A percentile compares a stretch with the other conserved stretches of the same genome.
phyloP scores from a whole-genome alignment of 2,888 invertebrate genomes.

The Epirrita christyi region DNA sequence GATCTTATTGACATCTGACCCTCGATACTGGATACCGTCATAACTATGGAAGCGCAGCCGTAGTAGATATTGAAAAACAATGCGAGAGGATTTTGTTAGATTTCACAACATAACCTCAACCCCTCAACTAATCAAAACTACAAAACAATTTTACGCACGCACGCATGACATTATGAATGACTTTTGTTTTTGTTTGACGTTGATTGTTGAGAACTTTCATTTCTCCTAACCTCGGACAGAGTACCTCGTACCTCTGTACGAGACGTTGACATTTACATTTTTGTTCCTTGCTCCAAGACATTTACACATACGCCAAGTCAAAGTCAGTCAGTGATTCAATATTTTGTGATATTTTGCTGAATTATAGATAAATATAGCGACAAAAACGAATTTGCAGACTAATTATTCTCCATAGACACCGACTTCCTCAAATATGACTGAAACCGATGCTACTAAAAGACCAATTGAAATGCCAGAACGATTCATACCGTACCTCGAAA shows the following conservation, averaged over 20 bases:
- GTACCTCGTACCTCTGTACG: too few relatives aligned
- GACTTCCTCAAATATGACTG: conserved; percentile 58
- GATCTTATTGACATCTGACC: conserved; percentile 67
- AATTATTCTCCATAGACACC: not conserved
- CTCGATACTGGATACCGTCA: conserved; percentile 48
- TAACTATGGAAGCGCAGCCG: conserved; percentile 37
- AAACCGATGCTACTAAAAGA: conserved; percentile 69
- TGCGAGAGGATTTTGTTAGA: not conserved
- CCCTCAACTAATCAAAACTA: conserved; percentile 26
- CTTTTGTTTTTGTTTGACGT: conserved; percentile 40
- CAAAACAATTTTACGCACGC: too few relatives aligned
- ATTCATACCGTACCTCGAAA: conserved; percentile 87
- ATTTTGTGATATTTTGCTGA: too few relatives aligned
- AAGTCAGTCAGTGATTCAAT: too few relatives aligned
- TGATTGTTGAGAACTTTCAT: too few relatives aligned
- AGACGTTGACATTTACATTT: too few relatives aligned
- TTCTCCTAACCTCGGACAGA: too few relatives aligned
- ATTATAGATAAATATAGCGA: too few relatives aligned
- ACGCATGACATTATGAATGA: too few relatives aligned
- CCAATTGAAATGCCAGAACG: conserved; percentile 72
- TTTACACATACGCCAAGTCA: too few relatives aligned
- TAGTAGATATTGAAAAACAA: not conserved
- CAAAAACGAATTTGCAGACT: too few relatives aligned
- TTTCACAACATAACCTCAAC: conserved; percentile 51
- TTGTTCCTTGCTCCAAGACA: too few relatives aligned